Conservation (phyloP, 1,140 invertebrate genomes). For the Eubasilissa regina region DNA sequence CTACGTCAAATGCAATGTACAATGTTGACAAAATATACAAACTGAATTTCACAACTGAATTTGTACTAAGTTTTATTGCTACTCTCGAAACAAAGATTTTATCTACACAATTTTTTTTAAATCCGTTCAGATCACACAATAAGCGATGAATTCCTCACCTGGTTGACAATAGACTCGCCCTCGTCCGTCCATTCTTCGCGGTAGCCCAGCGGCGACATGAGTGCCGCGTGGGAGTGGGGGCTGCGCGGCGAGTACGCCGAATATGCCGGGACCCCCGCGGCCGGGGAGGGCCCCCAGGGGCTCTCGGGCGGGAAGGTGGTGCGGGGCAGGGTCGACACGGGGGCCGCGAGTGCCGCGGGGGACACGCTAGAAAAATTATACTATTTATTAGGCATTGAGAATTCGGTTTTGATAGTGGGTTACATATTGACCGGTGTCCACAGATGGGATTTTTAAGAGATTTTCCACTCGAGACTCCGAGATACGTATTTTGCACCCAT, state of each 20-base stretch:
- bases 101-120: no score
- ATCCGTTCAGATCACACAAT: neutral
- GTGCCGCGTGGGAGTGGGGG: conserved; percentile 47
- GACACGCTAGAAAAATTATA: conserved; percentile 61
- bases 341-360: conserved; percentile 63
- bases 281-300: conserved; percentile 22
- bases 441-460: no score
- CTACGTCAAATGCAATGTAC: no score
- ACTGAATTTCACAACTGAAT: no score
- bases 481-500: no score
- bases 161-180: conserved; percentile 66
- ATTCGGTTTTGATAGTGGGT: no score
- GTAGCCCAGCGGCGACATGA: conserved; percentile 52
- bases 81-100: no score
- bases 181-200: conserved; percentile 66
- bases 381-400: no score
- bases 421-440: no score
- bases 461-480: no score
- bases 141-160: conserved; percentile 63
- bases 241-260: neutral
- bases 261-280: neutral
- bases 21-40: no score
- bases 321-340: conserved; percentile 65
- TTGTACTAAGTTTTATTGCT: no score
- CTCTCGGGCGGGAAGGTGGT: conserved; percentile 65